phyloP scores from a whole-genome alignment of 2,113 vertebrate genomes.

The Patagioenas fasciata region DNA sequence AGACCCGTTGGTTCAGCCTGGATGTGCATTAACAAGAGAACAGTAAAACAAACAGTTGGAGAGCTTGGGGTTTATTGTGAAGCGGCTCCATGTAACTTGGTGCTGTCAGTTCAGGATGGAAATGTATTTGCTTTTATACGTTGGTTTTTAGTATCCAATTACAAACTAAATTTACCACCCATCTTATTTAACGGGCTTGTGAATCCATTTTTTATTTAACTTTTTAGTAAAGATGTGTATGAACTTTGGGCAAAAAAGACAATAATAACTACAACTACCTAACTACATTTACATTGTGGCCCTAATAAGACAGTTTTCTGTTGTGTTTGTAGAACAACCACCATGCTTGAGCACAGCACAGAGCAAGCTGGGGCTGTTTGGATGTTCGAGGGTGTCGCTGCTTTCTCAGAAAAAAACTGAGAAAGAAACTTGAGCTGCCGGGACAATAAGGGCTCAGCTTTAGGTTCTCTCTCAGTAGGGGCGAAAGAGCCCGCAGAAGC shows the following conservation, averaged over 20 bases:
- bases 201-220: background rate
- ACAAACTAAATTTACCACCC: background rate
- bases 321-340: background rate
- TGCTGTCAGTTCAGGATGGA: background rate
- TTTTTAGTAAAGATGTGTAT: rapidly evolving
- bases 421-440: background rate
- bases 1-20: too few relatives aligned
- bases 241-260: background rate
- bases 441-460: background rate
- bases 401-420: background rate
- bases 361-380: background rate
- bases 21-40: background rate
- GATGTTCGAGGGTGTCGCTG: background rate
- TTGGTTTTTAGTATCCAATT: background rate
- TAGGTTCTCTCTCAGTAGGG: background rate
- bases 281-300: rapidly evolving
- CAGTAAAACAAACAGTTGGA: rapidly evolving
- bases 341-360: rapidly evolving
- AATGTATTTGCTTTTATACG: background rate
- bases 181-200: background rate
- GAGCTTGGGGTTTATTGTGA: background rate
- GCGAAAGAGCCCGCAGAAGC: background rate
- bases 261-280: rapidly evolving
- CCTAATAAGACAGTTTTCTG: rapidly evolving
- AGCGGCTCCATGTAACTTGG: too few relatives aligned